Evolutionary conservation across 2,888 invertebrate genomes (phyloP), one percentile per base, ranked within the genome.

Genomic region (Yponomeuta plumbellus): DNA sequence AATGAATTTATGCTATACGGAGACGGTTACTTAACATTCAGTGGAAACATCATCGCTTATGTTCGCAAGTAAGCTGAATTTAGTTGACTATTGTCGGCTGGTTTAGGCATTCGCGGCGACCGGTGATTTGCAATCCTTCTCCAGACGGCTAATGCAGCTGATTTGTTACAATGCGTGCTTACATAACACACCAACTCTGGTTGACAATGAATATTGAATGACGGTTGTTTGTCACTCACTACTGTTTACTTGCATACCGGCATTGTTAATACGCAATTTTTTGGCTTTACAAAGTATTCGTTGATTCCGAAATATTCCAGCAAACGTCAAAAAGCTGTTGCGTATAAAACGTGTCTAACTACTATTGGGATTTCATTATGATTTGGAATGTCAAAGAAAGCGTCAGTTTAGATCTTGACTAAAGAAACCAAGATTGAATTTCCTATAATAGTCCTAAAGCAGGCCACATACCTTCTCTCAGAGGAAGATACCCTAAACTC

Each of bases 141-240:
- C 80, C 71, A 76, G 80, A 84, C 79, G 69, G 69, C 73, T 75
- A 80, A 79, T 78, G 81, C 75, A 75, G 76, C 68, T 75, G 76
- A 78, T 79, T 78, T 76, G 80, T 78, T 80, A 80, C 80, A 79
- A 79, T 78, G 74, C 74, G 72, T 72, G 78, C 77, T 84, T 84
- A 81, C 83, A 84, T 84, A 86, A 83, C 76, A 57, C 56, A 13
- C 64, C 2, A 39, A 56, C 17, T 23, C 57, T 52, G 57, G 57
- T 57, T 65, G 57, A 65, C 65, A 57, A 65, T 57, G 56, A 57
- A 65, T 68, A 61, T 66, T 59, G 21, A 61, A 65, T 64, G 61
- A 68, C 63, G 66, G 64, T 44, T 59, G 21, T 52, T 52, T 59
- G 59, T 20, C 11, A 21, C 5, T 21, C 22, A 21, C 21, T 21